phyloP scores from a whole-genome alignment of 92 coral and sea anemone genomes.

The Epizoanthus scotinus region DNA sequence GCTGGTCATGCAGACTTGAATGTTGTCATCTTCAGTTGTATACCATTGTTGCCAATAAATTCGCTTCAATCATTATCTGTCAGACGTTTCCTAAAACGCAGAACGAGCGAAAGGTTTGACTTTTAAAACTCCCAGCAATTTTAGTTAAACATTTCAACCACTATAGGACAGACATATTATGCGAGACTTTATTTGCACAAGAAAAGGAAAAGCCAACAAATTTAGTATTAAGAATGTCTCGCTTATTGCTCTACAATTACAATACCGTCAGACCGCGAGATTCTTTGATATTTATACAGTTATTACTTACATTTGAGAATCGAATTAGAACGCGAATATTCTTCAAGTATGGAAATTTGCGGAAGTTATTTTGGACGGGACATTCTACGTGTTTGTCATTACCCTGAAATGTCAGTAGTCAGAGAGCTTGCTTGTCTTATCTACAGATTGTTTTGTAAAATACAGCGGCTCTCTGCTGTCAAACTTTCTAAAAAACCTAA shows the following conservation, averaged over 20 bases:
- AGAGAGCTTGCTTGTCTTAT: not conserved
- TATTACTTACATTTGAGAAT: constrained; percentile 15
- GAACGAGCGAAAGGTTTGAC: too few relatives aligned
- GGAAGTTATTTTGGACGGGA: not conserved
- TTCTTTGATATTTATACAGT: not conserved
- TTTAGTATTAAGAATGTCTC: not conserved
- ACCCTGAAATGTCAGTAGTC: not conserved
- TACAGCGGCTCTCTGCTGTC: constrained; percentile 14
- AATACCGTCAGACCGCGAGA: not conserved
- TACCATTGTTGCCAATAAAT: not conserved
- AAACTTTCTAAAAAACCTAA: constrained; percentile 10
- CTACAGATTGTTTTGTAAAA: constrained; percentile 7
- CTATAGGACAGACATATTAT: not conserved
- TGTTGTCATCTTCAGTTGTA: not conserved
- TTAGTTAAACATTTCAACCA: not conserved
- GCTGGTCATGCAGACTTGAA: constrained; percentile 24
- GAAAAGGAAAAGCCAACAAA: constrained; percentile 8
- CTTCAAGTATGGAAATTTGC: not conserved
- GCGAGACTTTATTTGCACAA: constrained; percentile 4
- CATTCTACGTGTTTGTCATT: not conserved
- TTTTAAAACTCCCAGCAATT: too few relatives aligned
- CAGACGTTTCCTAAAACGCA: not conserved
- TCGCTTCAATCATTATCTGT: not conserved
- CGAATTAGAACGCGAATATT: constrained; percentile 19
- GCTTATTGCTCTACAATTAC: not conserved